Percentiles rank a stretch among this genome's conserved stretches.
Evolutionary conservation across 2,113 vertebrate genomes (phyloP).

Genomic region (Gavialis gangeticus): DNA sequence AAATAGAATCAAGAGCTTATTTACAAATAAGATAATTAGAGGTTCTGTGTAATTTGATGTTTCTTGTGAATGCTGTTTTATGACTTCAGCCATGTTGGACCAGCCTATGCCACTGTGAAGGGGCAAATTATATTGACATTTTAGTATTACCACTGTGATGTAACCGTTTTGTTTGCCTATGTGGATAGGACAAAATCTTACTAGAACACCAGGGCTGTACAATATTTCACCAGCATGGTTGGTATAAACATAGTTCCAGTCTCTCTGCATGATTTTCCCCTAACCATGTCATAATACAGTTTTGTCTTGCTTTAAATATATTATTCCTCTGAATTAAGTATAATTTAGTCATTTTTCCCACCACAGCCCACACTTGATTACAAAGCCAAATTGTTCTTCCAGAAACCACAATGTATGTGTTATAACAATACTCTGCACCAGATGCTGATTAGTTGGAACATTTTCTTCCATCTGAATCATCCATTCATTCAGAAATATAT

Average conservation of each 20-base stretch:
- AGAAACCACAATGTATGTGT: slow-evolving; percentile 51
- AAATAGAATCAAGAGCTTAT: slow-evolving; percentile 22
- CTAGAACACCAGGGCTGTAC: background rate
- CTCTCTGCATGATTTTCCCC: background rate
- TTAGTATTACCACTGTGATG: background rate
- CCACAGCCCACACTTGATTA: slow-evolving; percentile 56
- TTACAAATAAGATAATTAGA: slow-evolving; percentile 2
- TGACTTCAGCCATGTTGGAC: background rate
- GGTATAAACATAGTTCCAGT: background rate
- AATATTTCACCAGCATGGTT: slow-evolving; percentile 22
- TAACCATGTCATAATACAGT: slow-evolving; percentile 22
- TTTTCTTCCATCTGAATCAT: slow-evolving; percentile 72
- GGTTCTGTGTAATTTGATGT: background rate
- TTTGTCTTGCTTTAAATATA: slow-evolving; percentile 7
- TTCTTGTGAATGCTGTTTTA: slow-evolving; percentile 23
- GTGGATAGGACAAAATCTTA: background rate
- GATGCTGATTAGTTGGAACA: slow-evolving; percentile 52
- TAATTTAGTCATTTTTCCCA: slow-evolving; percentile 34
- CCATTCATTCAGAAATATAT: slow-evolving; percentile 60
- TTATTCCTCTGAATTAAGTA: slow-evolving; percentile 49
- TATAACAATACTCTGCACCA: slow-evolving; percentile 67
- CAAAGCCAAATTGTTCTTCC: slow-evolving; percentile 59
- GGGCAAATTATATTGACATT: background rate
- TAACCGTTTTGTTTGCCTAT: background rate
- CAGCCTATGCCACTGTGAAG: background rate